Evolutionary conservation across 1,140 invertebrate genomes (phyloP).

Genomic region (Hypsibius dujardini): DNA sequence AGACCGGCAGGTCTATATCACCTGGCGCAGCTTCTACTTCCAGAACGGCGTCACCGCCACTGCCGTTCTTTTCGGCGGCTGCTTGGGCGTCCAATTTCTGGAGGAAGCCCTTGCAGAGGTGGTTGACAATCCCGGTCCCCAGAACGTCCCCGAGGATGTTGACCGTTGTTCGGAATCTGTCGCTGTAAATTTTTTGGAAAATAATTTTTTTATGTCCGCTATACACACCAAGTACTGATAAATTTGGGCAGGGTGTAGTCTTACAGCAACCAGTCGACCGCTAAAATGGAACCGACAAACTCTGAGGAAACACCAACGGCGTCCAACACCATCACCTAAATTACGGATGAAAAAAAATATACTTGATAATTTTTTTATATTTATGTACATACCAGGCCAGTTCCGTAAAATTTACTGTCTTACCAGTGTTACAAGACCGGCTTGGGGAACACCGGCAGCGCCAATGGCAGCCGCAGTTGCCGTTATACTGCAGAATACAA

Average conservation of each 20-base stretch:
- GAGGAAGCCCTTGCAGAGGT: conserved; percentile 64
- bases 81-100: conserved; percentile 31
- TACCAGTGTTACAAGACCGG: conserved; percentile 33
- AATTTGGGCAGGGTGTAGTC: conserved; percentile 28
- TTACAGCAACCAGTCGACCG: conserved; percentile 93
- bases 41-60: no score
- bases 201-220: no score
- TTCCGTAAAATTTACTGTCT: neutral
- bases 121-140: conserved; percentile 76
- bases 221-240: conserved; percentile 17
- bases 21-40: no score
- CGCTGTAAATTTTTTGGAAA: conserved; percentile 42
- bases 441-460: conserved; percentile 84
- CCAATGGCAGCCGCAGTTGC: conserved; percentile 86
- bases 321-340: conserved; percentile 88
- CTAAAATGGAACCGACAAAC: conserved; percentile 75
- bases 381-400: neutral
- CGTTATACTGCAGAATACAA: conserved; percentile 49
- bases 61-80: neutral
- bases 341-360: conserved; percentile 49
- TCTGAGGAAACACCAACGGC: conserved; percentile 75
- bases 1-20: no score
- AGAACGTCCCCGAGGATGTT: conserved; percentile 89
- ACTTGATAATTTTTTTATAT: neutral
- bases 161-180: conserved; percentile 84